Percentiles rank a stretch among this genome's conserved stretches.
Evolutionary conservation across 2,888 invertebrate species (phyloP).

Genomic region (Lottia scabra): DNA sequence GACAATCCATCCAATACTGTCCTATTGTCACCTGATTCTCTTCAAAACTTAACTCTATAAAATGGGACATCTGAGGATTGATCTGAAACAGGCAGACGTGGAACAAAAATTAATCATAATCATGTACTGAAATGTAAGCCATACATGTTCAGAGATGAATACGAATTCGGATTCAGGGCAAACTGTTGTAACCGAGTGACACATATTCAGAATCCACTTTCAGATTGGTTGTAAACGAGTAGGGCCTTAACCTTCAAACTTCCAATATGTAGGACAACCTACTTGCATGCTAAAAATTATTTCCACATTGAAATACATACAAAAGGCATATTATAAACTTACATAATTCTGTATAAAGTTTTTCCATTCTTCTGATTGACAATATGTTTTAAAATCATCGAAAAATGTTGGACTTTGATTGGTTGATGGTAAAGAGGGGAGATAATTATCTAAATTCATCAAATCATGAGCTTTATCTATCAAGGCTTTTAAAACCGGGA

Average conservation of each 20-base stretch:
- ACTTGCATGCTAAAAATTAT: too few relatives aligned
- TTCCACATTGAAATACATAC: too few relatives aligned
- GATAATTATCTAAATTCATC: slow-evolving; percentile 57
- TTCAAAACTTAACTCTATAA: slow-evolving; percentile 72
- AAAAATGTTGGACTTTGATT: slow-evolving; percentile 75
- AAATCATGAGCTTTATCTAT: slow-evolving; percentile 72
- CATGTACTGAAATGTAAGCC: too few relatives aligned
- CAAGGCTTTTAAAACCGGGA: slow-evolving; percentile 76
- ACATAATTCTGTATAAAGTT: slow-evolving; percentile 65
- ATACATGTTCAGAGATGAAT: too few relatives aligned
- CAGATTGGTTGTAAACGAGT: too few relatives aligned
- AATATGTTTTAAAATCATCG: slow-evolving; percentile 75
- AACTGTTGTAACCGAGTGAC: too few relatives aligned
- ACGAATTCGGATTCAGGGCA: too few relatives aligned
- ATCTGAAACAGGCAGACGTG: slow-evolving; percentile 69
- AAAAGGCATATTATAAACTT: slow-evolving; percentile 28
- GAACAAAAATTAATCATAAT: too few relatives aligned
- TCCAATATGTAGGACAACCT: too few relatives aligned
- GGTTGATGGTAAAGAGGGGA: slow-evolving; percentile 71
- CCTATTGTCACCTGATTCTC: slow-evolving; percentile 69
- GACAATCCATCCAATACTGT: slow-evolving; percentile 76
- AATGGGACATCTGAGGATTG: slow-evolving; percentile 73
- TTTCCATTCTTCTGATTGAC: slow-evolving; percentile 73
- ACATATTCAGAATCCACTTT: too few relatives aligned
- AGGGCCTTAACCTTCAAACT: too few relatives aligned